Evolutionary conservation across 2,113 vertebrate genomes (phyloP).

Genomic region (Callipepla californica): DNA sequence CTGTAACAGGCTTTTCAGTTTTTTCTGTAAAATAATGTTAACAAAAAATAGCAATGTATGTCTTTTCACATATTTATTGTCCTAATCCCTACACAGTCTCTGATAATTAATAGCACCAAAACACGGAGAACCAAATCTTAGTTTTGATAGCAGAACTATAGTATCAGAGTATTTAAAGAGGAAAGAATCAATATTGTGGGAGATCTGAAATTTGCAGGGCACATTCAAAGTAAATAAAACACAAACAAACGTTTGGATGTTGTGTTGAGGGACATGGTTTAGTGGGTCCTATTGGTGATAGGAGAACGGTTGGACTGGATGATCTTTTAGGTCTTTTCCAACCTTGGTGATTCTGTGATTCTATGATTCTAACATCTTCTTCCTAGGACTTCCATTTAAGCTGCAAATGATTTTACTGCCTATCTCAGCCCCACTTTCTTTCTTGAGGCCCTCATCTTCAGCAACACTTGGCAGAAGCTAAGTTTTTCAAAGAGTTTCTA

Average conservation of each 20-base stretch:
- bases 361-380: background rate
- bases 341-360: no score
- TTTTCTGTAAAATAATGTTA: conserved; percentile 78
- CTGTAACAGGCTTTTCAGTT: conserved; percentile 84
- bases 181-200: background rate
- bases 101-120: background rate
- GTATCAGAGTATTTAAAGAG: background rate
- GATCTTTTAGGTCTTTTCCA: no score
- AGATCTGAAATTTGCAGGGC: background rate
- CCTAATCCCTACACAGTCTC: background rate
- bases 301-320: no score
- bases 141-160: background rate
- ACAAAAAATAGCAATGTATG: background rate
- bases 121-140: background rate
- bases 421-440: background rate
- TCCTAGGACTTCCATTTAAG: background rate
- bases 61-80: background rate
- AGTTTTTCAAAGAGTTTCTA: background rate
- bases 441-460: background rate
- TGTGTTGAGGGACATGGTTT: no score
- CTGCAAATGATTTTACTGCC: background rate
- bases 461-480: background rate
- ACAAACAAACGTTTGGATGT: no score
- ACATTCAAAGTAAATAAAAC: background rate
- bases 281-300: no score